These are phyloP conservation scores for Empidonax traillii DNA, from an alignment of 2,113 vertebrate genomes.

Conservation along the genomic window DNA sequence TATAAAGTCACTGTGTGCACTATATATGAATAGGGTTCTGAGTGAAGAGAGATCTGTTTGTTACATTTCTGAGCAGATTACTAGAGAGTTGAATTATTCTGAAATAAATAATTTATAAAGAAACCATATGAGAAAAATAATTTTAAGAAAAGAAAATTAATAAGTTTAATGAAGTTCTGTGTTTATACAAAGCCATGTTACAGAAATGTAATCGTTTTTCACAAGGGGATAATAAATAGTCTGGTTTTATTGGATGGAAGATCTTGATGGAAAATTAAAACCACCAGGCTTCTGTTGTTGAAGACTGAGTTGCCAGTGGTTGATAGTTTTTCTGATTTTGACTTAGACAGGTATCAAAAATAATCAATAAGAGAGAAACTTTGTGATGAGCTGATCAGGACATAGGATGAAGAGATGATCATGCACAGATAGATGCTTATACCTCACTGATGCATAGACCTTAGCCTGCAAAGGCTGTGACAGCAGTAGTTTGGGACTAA, in stretches of 20 bases:
- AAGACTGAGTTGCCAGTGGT: not conserved
- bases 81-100: not conserved
- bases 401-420: not conserved
- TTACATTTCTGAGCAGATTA: not conserved
- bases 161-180: not conserved
- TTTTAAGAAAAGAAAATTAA: not conserved
- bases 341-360: not conserved
- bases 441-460: accelerated
- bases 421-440: not conserved
- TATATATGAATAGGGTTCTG: not conserved
- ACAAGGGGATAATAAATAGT: not conserved
- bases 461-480: not conserved
- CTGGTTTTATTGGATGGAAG: not conserved
- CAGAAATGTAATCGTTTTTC: not conserved
- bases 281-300: not conserved
- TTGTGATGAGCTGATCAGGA: not conserved
- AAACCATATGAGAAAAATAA: not conserved
- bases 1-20: not conserved
- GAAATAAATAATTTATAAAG: not conserved
- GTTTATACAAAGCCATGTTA: not conserved
- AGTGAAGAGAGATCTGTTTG: not conserved
- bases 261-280: not conserved
- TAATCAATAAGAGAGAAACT: not conserved
- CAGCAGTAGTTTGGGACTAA: not conserved
- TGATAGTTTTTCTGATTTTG: not conserved